Evolutionary conservation across 2,113 vertebrate genomes (phyloP), one percentile per base, ranked within the genome.

Genomic region (Corynorhinus townsendii): DNA sequence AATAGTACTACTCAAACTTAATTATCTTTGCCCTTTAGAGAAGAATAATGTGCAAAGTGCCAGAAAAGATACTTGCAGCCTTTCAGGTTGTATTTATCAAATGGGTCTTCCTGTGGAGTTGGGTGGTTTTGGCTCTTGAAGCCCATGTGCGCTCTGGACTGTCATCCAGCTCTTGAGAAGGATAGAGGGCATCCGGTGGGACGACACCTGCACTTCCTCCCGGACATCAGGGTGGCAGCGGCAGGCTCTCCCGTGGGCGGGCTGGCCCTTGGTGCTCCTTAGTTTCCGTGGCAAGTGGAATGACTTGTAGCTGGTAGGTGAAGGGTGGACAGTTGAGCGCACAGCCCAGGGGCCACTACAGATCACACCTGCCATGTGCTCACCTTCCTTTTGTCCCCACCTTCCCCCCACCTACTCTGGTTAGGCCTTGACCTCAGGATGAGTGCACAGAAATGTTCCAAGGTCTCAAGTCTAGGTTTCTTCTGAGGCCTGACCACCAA

Each of bases 11-110:
- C 92, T 95, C 77, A 81, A 82, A 91, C 88, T 91, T 93, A 95
- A 95, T 96, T 96, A 81, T 93, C 79, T 96, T 56, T 95, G 72
- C 49, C 86, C 96, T 97, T 97, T 96, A 11, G 71, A 47, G 75
- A 93, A 96, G 76, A 89, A 86, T 7, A 59, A 20, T 66, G 33
- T 2, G 35, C 20, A 7, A 47, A 89, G 86, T 91, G 77, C 86
- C 71, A 86, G 83, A 96, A 49, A 69, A 69, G 79, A 66, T 62
- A 59, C 80, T 69, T 19, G 1, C 17, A 56, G 68, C n/a, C 52
- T 71, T 81, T 72, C 30, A 52, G 79, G n/a, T 92, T 68, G 73
- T 86, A 7, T 69, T 83, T 86, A 84, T 80, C 15, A 22, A 15
- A 8, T 11, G 10, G 12, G 64, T 85, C 2, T 49, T 82, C 54